These are phyloP conservation scores for Parthenolecanium corni DNA, from an alignment of 2,888 invertebrate genomes.

Conservation along the genomic window DNA sequence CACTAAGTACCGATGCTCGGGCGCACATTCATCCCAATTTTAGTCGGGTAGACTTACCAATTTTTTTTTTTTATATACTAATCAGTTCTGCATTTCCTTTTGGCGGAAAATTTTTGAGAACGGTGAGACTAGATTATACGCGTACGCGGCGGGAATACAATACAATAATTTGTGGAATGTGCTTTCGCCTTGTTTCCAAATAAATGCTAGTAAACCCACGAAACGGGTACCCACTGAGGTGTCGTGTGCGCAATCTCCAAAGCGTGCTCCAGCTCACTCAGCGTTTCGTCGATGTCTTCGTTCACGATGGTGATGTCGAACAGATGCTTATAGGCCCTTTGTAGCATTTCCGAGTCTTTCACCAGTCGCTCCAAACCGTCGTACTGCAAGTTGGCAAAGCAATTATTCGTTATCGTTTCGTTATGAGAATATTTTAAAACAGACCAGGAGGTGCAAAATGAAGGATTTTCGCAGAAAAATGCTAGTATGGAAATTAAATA, in stretches of 20 bases:
- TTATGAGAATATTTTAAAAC: background rate
- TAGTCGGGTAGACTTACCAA: too few relatives aligned
- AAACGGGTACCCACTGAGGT: slow-evolving; percentile 95
- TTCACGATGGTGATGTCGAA: slow-evolving; percentile 97
- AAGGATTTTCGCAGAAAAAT: background rate
- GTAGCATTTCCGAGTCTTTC: slow-evolving; percentile 90
- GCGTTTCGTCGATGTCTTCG: slow-evolving; percentile 98
- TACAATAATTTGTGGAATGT: background rate
- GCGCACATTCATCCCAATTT: too few relatives aligned
- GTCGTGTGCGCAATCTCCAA: slow-evolving; percentile 81
- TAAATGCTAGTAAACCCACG: slow-evolving; percentile 85
- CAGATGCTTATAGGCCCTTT: slow-evolving; percentile 95
- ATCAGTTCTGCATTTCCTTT: background rate
- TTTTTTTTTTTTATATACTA: too few relatives aligned
- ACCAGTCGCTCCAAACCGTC: slow-evolving; percentile 93
- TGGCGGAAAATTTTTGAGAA: background rate
- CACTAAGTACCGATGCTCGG: too few relatives aligned
- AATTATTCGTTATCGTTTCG: background rate
- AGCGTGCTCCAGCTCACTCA: slow-evolving; percentile 78
- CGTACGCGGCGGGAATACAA: background rate
- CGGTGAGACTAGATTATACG: background rate
- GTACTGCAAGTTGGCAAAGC: slow-evolving; percentile 55
- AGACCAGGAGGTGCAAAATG: background rate
- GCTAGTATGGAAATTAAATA: background rate
- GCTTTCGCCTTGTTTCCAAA: background rate